Conservation (phyloP, 2,113 vertebrate genomes). For the Pseudois nayaur region DNA sequence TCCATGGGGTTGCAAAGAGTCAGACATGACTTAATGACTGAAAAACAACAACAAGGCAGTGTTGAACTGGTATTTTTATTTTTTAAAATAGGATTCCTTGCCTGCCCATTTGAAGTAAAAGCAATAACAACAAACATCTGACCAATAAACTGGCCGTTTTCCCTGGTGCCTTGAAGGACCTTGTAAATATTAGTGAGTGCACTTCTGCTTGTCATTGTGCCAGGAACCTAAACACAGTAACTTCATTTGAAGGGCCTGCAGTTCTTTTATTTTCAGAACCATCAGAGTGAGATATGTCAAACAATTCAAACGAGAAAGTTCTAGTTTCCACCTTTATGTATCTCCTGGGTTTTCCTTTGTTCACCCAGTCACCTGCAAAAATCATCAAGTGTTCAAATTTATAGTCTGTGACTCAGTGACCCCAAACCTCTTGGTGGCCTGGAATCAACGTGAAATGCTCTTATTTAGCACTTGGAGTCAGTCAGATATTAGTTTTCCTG, state of each 20-base stretch:
- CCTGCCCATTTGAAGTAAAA: not conserved
- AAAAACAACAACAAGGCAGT: not conserved
- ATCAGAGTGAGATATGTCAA: not conserved
- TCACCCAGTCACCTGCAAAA: conserved; percentile 46
- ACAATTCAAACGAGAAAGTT: conserved; percentile 10
- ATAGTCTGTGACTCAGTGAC: not conserved
- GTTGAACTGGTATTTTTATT: not conserved
- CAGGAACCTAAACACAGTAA: not conserved
- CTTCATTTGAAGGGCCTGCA: not conserved
- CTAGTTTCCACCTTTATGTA: not conserved
- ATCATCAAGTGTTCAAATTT: conserved; percentile 36
- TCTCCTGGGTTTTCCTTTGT: conserved; percentile 35
- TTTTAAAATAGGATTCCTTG: not conserved
- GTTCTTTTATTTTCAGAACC: not conserved
- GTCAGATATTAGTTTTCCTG: conserved; percentile 19
- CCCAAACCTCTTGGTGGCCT: conserved; percentile 38
- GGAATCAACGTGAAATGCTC: conserved; percentile 32
- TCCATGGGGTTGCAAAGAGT: not conserved
- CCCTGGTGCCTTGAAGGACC: not conserved
- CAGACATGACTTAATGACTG: not conserved
- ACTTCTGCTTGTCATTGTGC: not conserved
- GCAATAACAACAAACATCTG: not conserved
- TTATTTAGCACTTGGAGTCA: not conserved
- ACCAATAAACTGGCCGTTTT: not conserved
- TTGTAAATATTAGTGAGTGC: not conserved